phyloP scores from a whole-genome alignment of 2,113 vertebrate genomes.

The human (Homo sapiens) region DNA sequence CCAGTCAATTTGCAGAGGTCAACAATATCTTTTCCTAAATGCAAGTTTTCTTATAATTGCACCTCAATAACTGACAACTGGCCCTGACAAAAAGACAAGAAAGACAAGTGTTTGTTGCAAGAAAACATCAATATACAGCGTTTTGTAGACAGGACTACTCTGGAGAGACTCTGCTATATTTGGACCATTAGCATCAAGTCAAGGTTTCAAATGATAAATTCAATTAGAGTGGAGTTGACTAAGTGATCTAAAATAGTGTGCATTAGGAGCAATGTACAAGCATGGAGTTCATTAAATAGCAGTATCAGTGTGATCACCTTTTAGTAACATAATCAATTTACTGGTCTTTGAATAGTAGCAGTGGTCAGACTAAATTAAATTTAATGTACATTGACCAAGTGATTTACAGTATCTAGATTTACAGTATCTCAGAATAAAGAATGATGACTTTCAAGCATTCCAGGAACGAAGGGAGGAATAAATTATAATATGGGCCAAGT shows the following conservation, averaged over 20 bases:
- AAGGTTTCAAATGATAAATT: conserved; percentile 78
- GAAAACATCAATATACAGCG: conserved; percentile 72
- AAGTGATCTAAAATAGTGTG: conserved; percentile 71
- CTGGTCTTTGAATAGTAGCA: conserved; percentile 53
- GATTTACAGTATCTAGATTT: conserved; percentile 65
- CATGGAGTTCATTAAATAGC: conserved; percentile 75
- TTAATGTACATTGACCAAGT: conserved; percentile 68
- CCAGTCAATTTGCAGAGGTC: conserved; percentile 81
- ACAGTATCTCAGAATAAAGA: conserved; percentile 56
- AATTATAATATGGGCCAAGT: conserved; percentile 49
- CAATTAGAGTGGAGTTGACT: conserved; percentile 79
- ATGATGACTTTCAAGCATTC: conserved; percentile 53
- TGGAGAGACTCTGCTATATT: conserved; percentile 77
- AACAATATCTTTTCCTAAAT: conserved; percentile 77
- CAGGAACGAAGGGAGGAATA: background rate
- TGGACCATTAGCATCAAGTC: conserved; percentile 70
- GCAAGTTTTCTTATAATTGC: conserved; percentile 80
- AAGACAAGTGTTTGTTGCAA: conserved; percentile 79
- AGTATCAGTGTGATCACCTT: conserved; percentile 74
- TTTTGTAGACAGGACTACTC: conserved; percentile 73
- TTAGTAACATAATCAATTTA: conserved; percentile 71
- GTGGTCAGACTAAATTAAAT: conserved; percentile 76
- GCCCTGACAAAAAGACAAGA: conserved; percentile 76
- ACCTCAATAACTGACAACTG: conserved; percentile 77
- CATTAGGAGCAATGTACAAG: conserved; percentile 60